phyloP scores from a whole-genome alignment of 37 sponge, comb jelly and placozoan species.

The Chondrosia reniformis region DNA sequence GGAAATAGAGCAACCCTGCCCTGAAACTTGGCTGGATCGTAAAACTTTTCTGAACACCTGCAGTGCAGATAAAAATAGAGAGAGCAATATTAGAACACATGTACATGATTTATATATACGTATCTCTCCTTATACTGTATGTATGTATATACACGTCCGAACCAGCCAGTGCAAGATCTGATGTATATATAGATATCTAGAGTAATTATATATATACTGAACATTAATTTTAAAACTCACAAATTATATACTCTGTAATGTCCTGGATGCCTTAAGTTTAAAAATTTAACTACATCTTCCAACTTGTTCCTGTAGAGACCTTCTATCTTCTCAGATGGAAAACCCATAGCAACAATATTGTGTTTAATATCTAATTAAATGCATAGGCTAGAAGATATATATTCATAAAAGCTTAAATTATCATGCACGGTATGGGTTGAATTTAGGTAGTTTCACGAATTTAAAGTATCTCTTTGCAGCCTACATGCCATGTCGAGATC shows the following conservation, averaged over 20 bases:
- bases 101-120: too few relatives aligned
- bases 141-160: too few relatives aligned
- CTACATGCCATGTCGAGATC: slow-evolving; percentile 95
- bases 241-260: slow-evolving; percentile 25
- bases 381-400: too few relatives aligned
- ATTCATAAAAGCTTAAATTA: background rate
- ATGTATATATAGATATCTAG: too few relatives aligned
- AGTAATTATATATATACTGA: too few relatives aligned
- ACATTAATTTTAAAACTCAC: too few relatives aligned
- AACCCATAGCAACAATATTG: slow-evolving; percentile 96
- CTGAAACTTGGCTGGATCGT: slow-evolving; percentile 31
- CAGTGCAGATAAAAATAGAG: background rate
- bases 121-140: too few relatives aligned
- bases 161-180: background rate
- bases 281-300: slow-evolving; percentile 57
- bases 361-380: slow-evolving; percentile 95
- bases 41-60: slow-evolving; percentile 44
- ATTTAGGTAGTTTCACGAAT: too few relatives aligned
- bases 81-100: background rate
- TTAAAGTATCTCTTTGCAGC: too few relatives aligned
- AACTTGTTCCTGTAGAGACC: slow-evolving; percentile 71
- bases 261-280: slow-evolving; percentile 3
- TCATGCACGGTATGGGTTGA: too few relatives aligned
- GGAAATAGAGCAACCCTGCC: slow-evolving; percentile 56
- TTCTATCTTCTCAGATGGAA: slow-evolving; percentile 74